Conservation (phyloP, 2,113 vertebrate species). For the Psilopsiagon aymara region DNA sequence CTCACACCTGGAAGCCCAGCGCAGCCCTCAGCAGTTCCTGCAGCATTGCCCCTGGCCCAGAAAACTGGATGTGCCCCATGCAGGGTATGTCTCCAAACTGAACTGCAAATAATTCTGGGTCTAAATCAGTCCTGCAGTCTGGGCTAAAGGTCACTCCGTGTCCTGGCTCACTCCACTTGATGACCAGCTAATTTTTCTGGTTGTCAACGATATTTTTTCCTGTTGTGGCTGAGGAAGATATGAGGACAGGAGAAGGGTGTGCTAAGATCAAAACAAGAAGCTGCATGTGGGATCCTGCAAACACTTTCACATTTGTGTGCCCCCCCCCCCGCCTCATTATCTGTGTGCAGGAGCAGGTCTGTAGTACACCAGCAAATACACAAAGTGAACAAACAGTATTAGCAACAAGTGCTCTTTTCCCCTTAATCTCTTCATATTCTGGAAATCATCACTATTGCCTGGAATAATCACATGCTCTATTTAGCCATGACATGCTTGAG, state of each 20-base stretch:
- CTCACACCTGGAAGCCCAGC: neutral
- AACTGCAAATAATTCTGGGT: neutral
- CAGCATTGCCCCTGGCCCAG: neutral
- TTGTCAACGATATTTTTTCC: slow-evolving; percentile 13
- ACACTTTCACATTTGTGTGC: neutral
- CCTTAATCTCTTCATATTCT: neutral
- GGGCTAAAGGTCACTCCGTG: neutral
- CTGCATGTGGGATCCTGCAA: neutral
- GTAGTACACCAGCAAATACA: neutral
- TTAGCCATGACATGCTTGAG: neutral
- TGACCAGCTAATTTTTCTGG: neutral
- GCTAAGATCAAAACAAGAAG: slow-evolving; percentile 1
- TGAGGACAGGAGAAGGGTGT: neutral
- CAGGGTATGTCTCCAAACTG: neutral
- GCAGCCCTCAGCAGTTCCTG: neutral
- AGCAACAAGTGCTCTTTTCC: neutral
- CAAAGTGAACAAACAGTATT: neutral
- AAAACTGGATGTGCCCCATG: neutral
- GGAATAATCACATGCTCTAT: neutral
- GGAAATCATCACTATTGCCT: neutral
- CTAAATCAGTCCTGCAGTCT: neutral
- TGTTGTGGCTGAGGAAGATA: neutral
- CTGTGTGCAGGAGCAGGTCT: neutral
- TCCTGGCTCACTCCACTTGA: neutral
- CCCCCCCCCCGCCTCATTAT: neutral